Evolutionary conservation across 2,113 vertebrate species (phyloP), one percentile per base, ranked within the genome.

Genomic region (Bujurquina vittata): DNA sequence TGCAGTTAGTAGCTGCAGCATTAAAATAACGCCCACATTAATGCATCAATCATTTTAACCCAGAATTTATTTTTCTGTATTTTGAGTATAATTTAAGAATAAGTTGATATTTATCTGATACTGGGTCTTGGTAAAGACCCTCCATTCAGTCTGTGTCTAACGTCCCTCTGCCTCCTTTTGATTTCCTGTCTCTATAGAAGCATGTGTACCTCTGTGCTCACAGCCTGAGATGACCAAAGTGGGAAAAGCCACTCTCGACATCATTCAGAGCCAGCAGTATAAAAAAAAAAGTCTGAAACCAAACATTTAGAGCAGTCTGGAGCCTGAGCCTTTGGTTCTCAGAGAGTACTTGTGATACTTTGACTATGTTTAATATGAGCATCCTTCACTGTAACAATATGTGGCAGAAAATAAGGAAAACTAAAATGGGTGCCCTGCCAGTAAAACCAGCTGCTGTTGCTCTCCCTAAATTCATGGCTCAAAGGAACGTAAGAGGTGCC

Each of bases 41-140:
- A 46, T 67, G 37, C 63, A 18, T 67, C 0, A 4, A 46, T 69
- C 11, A 29, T 29, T 69, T 11, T 9, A 26, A 9, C 0, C 0
- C 5, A 69, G 4, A 69, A 0, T 3, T 1, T 10, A 18, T 67
- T 69, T 49, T 7, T 15, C 15, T 67, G 8, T 26, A 29, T 69
- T 69, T 49, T 11, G 37, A 10, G 1, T 46, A 22, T 0, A 46
- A 26, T 46, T 23, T 46, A 49, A 69, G 15, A 22, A 69, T 29
- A 15, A 46, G 23, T 65, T 43, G 0, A 17, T 46, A 46, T 46
- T 65, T 46, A 17, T 46, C 37, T 43, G 37, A 43, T 26, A 0
- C 33, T 46, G 62, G 37, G 0, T 67, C 62, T 65, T 65, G 35
- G 23, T 2, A 4, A 23, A 43, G 37, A 7, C 37, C 37, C 1